phyloP scores from a whole-genome alignment of 2,113 vertebrate genomes.

The Siphamia tubifer region DNA sequence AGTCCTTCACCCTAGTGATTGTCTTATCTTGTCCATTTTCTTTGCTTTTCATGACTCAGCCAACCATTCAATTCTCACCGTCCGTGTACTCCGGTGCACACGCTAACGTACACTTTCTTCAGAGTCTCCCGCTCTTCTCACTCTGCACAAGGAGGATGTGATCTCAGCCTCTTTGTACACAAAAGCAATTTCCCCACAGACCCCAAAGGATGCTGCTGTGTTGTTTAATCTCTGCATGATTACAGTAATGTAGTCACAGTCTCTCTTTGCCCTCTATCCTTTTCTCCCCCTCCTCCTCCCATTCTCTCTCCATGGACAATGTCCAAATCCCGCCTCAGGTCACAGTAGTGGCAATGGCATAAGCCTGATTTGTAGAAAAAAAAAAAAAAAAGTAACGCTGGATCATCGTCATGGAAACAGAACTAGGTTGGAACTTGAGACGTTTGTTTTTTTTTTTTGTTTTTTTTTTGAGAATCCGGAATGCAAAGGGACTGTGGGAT shows the following conservation, averaged over 20 bases:
- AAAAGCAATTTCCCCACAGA: slow-evolving; percentile 32
- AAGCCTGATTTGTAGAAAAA: slow-evolving; percentile 6
- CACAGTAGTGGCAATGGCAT: neutral
- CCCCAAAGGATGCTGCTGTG: slow-evolving; percentile 41
- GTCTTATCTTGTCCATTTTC: slow-evolving; percentile 25
- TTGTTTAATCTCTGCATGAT: slow-evolving; percentile 61
- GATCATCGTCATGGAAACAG: slow-evolving; percentile 54
- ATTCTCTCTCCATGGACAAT: slow-evolving; percentile 1
- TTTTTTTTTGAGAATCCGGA: neutral
- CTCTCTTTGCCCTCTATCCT: neutral
- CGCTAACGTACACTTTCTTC: neutral
- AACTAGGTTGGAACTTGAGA: neutral
- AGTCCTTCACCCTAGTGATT: neutral
- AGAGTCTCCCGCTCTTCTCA: neutral
- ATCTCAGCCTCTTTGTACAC: slow-evolving; percentile 40
- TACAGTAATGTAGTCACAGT: slow-evolving; percentile 41
- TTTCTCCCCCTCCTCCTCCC: neutral
- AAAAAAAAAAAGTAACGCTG: slow-evolving; percentile 12
- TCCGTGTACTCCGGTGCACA: neutral
- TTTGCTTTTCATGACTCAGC: neutral
- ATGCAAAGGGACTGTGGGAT: neutral
- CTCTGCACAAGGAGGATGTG: slow-evolving; percentile 35
- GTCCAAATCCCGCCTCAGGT: slow-evolving; percentile 38
- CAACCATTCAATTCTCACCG: neutral
- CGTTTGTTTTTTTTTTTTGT: neutral